phyloP scores from a whole-genome alignment of 2,888 invertebrate genomes.

The Lysandra bellargus region DNA sequence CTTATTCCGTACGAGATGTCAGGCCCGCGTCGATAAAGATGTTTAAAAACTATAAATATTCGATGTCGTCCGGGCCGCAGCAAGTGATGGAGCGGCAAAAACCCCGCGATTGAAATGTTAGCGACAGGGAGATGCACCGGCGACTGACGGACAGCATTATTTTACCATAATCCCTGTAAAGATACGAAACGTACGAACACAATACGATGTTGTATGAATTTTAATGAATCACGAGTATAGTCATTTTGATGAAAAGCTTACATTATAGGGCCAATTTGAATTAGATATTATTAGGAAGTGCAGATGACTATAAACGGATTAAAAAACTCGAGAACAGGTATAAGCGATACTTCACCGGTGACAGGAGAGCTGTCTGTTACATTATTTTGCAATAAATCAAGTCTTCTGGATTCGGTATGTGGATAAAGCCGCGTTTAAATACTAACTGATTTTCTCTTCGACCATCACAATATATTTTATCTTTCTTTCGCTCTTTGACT shows the following conservation, averaged over 20 bases:
- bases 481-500: neutral
- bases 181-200: constrained; percentile 71
- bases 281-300: constrained; percentile 51
- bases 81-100: constrained; percentile 69
- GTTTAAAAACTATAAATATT: constrained; percentile 77
- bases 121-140: constrained; percentile 77
- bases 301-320: constrained; percentile 43
- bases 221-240: constrained; percentile 68
- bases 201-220: constrained; percentile 74
- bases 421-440: constrained; percentile 34
- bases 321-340: constrained; percentile 43
- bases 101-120: constrained; percentile 77
- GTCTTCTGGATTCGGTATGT: constrained; percentile 36
- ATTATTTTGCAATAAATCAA: constrained; percentile 46
- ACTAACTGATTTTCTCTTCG: constrained; percentile 26
- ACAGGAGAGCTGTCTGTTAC: constrained; percentile 41
- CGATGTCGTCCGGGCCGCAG: constrained; percentile 61
- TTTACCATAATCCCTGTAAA: constrained; percentile 78
- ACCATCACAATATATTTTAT: neutral
- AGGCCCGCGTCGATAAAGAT: constrained; percentile 75
- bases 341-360: constrained; percentile 41
- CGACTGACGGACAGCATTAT: constrained; percentile 74
- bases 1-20: constrained; percentile 63
- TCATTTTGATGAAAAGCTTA: constrained; percentile 67
- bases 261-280: constrained; percentile 62